Evolutionary conservation across 2,888 invertebrate species (phyloP).

Genomic region (Ctena decussata): DNA sequence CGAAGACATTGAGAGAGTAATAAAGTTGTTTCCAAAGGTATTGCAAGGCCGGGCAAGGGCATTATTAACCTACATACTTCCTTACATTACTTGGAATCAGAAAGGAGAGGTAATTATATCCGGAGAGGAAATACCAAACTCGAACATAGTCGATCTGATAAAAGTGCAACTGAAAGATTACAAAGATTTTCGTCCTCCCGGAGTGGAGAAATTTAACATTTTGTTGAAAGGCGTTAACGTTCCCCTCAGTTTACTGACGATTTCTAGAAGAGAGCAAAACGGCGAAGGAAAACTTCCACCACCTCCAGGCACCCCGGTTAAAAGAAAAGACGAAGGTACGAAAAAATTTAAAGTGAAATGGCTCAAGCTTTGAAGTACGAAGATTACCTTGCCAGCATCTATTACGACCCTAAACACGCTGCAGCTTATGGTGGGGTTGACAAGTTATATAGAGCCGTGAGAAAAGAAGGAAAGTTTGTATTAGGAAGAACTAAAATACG

Average conservation of each 20-base stretch:
- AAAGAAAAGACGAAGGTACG: background rate
- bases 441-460: conserved; percentile 43
- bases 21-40: background rate
- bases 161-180: conserved; percentile 14
- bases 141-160: conserved; percentile 17
- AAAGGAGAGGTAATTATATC: conserved; percentile 11
- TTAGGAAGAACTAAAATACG: conserved; percentile 17
- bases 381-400: conserved; percentile 26
- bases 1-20: background rate
- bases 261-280: background rate
- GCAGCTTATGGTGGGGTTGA: conserved; percentile 33
- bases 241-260: background rate
- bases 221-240: background rate
- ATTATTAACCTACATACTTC: background rate
- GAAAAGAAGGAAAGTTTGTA: conserved; percentile 38
- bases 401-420: conserved; percentile 38
- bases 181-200: background rate
- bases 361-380: background rate
- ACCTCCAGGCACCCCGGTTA: conserved; percentile 22
- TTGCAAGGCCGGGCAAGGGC: background rate
- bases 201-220: background rate
- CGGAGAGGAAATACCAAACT: background rate
- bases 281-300: conserved; percentile 11
- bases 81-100: conserved; percentile 4
- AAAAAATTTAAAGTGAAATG: conserved; percentile 6